Evolutionary conservation across 2,113 vertebrate species (phyloP).

Genomic region (Sturnus vulgaris): DNA sequence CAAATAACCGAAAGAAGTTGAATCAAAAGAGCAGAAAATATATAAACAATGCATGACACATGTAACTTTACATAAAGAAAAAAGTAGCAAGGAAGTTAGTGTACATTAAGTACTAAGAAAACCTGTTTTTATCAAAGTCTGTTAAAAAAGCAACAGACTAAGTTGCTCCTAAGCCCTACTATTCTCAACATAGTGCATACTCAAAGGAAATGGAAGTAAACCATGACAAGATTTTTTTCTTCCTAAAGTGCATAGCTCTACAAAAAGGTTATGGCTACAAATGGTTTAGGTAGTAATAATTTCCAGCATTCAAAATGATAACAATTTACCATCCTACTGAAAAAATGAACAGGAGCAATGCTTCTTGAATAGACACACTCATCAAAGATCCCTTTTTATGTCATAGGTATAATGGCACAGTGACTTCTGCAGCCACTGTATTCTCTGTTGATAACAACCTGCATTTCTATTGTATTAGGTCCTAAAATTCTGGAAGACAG

Average conservation of each 20-base stretch:
- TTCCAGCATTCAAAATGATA: not conserved
- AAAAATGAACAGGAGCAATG: not conserved
- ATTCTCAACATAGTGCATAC: not conserved
- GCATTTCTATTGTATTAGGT: not conserved
- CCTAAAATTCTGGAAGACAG: not conserved
- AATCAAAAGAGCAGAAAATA: not conserved
- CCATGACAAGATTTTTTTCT: not conserved
- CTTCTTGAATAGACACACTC: not conserved
- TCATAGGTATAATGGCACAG: not conserved
- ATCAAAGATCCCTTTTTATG: not conserved
- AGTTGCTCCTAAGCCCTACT: not conserved
- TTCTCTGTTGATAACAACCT: fast-evolving
- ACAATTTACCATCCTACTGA: not conserved
- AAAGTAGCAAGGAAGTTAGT: not conserved
- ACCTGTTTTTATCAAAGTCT: not conserved
- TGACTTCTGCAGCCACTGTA: not conserved
- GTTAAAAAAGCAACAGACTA: not conserved
- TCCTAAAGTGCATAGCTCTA: fast-evolving
- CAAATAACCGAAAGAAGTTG: not conserved
- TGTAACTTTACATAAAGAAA: not conserved
- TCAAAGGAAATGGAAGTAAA: not conserved
- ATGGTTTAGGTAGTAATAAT: not conserved
- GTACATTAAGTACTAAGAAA: not conserved
- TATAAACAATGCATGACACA: not conserved
- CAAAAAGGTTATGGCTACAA: not conserved